Conservation (phyloP, 2,113 vertebrate genomes). For the Nyctibius bracteatus region DNA sequence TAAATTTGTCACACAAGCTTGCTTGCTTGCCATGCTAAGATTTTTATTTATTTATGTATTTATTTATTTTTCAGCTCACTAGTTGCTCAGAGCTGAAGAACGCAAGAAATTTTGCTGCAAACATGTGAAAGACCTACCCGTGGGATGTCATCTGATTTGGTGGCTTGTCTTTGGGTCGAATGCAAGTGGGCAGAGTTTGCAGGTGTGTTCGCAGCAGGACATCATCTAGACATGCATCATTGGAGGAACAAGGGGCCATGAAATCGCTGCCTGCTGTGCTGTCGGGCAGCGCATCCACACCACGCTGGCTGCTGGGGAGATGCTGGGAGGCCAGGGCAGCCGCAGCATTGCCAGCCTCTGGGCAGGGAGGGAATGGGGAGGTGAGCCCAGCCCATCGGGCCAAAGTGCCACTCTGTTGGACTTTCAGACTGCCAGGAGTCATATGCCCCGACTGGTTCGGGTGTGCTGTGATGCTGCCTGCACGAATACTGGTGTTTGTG, state of each 20-base stretch:
- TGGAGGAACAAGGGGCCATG: not conserved
- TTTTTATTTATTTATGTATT: not conserved
- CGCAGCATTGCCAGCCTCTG: not conserved
- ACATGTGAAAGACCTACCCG: not conserved
- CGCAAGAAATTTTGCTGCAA: not conserved
- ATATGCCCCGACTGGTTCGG: fast-evolving
- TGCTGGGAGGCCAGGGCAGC: not conserved
- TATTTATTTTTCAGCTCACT: not conserved
- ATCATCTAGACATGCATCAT: not conserved
- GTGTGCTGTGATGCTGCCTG: not conserved
- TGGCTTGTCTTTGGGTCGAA: not conserved
- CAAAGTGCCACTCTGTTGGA: not conserved
- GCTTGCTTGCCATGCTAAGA: not conserved
- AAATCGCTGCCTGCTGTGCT: fast-evolving
- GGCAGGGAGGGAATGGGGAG: not conserved
- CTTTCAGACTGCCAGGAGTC: not conserved
- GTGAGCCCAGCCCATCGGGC: not conserved
- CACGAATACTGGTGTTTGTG: not conserved
- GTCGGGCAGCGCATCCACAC: fast-evolving
- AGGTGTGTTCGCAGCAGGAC: not conserved
- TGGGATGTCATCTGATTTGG: not conserved
- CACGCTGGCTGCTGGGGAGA: not conserved
- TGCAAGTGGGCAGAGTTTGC: not conserved
- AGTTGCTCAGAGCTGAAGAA: not conserved
- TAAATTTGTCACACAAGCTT: not conserved